A percentile compares a stretch with the other conserved stretches of the same genome.
These are phyloP conservation scores for Choloepus hoffmanni DNA, from an alignment of 2,113 vertebrate species.

Conservation along the genomic window DNA sequence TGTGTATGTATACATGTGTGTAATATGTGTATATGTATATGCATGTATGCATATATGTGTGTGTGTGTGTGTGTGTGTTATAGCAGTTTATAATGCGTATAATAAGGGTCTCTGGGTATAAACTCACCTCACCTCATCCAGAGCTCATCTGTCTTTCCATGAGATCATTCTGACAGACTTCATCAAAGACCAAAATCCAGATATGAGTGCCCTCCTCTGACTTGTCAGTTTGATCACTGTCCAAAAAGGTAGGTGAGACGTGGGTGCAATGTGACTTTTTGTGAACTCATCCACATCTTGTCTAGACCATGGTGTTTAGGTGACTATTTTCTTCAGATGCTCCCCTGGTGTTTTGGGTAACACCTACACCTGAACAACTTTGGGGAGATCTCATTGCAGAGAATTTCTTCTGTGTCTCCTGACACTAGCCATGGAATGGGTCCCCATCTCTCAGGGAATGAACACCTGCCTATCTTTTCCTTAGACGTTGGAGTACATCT, in stretches of 20 bases:
- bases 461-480: neutral
- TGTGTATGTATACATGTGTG: too few species aligned
- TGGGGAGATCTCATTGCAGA: neutral
- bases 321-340: neutral
- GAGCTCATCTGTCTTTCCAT: neutral
- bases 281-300: constrained; percentile 19
- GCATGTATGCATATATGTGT: neutral
- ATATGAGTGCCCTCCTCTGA: neutral
- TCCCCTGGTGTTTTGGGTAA: neutral
- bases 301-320: neutral
- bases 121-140: neutral
- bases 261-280: neutral
- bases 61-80: neutral
- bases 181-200: neutral
- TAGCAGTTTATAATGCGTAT: neutral
- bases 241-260: neutral
- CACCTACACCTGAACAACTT: neutral
- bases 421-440: neutral
- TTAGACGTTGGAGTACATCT: neutral
- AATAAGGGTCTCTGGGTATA: neutral
- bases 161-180: constrained; percentile 1
- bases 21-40: neutral
- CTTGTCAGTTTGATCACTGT: neutral
- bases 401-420: constrained; percentile 11
- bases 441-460: neutral